These are phyloP conservation scores for Tetranychus truncatus DNA, from an alignment of 2,888 invertebrate genomes.

Conservation along the genomic window DNA sequence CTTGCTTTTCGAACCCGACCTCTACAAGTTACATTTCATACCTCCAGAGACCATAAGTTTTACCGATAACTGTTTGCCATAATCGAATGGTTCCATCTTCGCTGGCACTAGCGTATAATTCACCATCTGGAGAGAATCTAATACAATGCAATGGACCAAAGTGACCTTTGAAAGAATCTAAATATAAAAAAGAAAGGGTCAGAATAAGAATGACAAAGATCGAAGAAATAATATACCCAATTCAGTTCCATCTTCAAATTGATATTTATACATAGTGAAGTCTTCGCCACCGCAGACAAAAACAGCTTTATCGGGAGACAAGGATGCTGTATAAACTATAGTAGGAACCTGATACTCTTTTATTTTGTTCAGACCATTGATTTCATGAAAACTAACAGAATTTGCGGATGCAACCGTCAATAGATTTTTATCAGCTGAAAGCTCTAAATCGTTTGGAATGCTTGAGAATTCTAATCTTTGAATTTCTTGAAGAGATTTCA, in stretches of 20 bases:
- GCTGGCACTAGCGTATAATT: constrained; percentile 86
- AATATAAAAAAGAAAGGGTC: constrained; percentile 23
- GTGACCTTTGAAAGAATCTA: constrained; percentile 93
- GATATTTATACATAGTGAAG: constrained; percentile 91
- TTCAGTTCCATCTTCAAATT: constrained; percentile 75
- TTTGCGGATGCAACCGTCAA: constrained; percentile 62
- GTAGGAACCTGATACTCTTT: constrained; percentile 72
- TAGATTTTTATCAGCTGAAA: constrained; percentile 64
- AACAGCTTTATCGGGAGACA: constrained; percentile 68
- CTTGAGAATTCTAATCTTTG: constrained; percentile 65
- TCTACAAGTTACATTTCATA: neutral
- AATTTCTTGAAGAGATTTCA: constrained; percentile 44
- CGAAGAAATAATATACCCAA: constrained; percentile 46
- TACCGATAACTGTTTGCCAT: constrained; percentile 91
- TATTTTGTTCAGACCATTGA: neutral
- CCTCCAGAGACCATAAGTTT: constrained; percentile 73
- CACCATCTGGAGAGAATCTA: constrained; percentile 86
- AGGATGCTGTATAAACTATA: constrained; percentile 71
- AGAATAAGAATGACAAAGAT: constrained; percentile 2
- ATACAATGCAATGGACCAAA: constrained; percentile 94
- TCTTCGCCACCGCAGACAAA: constrained; percentile 95
- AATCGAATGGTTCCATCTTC: constrained; percentile 91
- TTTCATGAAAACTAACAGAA: constrained; percentile 44
- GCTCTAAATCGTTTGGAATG: constrained; percentile 70
- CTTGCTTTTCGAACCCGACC: neutral